These are phyloP conservation scores for Ichneumon xanthorius DNA, from an alignment of 2,888 invertebrate genomes.

Conservation along the genomic window DNA sequence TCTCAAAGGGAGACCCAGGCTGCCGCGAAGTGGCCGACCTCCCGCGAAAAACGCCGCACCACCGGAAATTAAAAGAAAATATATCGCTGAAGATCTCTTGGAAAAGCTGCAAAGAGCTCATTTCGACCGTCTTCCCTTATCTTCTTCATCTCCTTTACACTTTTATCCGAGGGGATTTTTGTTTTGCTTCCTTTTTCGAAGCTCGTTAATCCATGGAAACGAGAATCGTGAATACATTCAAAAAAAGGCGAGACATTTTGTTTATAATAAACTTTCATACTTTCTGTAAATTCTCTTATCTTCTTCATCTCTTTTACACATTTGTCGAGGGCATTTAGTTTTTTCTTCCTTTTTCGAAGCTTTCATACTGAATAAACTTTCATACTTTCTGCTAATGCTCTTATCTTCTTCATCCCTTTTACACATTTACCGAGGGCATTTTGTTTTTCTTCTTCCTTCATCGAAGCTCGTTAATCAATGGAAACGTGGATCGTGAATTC, in stretches of 20 bases:
- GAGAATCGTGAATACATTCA: slow-evolving; percentile 5
- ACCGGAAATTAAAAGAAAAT: slow-evolving; percentile 2
- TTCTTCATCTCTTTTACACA: neutral
- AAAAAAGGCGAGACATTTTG: neutral
- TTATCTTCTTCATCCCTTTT: too few species aligned
- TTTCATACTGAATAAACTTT: too few species aligned
- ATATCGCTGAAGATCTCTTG: slow-evolving; percentile 20
- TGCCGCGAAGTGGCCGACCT: neutral
- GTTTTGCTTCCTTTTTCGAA: slow-evolving; percentile 18
- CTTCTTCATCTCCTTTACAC: neutral
- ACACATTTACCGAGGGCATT: too few species aligned
- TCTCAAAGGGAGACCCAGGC: neutral
- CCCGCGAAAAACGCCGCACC: neutral
- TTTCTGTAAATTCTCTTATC: neutral
- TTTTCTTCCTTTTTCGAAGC: neutral
- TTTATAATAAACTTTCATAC: neutral
- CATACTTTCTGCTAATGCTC: too few species aligned
- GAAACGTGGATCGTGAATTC: neutral
- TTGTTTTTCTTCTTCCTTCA: too few species aligned
- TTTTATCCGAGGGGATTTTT: neutral
- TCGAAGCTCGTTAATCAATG: neutral
- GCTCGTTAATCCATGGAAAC: neutral
- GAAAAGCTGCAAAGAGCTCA: slow-evolving; percentile 37
- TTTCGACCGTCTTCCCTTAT: neutral
- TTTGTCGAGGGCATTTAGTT: neutral